Evolutionary conservation across 2,797 vertebrate genomes (phyloP).

Genomic region (Staurois parvus): DNA sequence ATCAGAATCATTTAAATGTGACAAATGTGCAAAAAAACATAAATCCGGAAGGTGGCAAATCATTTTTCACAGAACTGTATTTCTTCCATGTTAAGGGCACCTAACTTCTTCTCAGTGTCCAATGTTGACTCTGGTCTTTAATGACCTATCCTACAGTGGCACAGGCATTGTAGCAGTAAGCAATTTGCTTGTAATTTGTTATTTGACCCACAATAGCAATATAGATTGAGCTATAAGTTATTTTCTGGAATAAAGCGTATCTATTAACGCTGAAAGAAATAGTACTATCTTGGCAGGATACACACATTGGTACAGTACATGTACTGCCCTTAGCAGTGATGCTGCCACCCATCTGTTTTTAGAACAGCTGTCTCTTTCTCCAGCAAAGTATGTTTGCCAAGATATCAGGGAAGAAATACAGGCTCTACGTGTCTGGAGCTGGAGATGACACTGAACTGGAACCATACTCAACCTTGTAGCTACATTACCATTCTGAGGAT

Average conservation of each 20-base stretch:
- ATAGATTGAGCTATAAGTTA: not conserved
- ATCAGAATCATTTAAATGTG: too few species aligned
- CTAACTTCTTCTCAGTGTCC: too few species aligned
- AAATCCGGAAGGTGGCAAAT: too few species aligned
- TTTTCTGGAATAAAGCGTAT: not conserved
- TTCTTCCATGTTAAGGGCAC: too few species aligned
- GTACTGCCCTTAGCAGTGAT: constrained; percentile 11
- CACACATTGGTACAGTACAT: not conserved
- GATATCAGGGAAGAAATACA: constrained; percentile 21
- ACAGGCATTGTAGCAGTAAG: not conserved
- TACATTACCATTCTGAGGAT: not conserved
- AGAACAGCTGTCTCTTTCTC: constrained; percentile 18
- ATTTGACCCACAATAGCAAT: not conserved
- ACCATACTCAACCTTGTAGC: not conserved
- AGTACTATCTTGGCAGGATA: constrained; percentile 8
- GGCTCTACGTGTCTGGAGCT: not conserved
- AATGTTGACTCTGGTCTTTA: too few species aligned
- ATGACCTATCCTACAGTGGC: too few species aligned
- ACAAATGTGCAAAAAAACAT: too few species aligned
- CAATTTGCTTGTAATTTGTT: not conserved
- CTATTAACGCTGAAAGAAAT: not conserved
- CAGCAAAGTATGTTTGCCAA: not conserved
- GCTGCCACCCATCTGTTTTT: constrained; percentile 13
- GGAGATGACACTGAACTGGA: constrained; percentile 1
- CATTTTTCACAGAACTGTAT: too few species aligned